phyloP scores from a whole-genome alignment of 2,888 invertebrate species.

The Apamea monoglypha region DNA sequence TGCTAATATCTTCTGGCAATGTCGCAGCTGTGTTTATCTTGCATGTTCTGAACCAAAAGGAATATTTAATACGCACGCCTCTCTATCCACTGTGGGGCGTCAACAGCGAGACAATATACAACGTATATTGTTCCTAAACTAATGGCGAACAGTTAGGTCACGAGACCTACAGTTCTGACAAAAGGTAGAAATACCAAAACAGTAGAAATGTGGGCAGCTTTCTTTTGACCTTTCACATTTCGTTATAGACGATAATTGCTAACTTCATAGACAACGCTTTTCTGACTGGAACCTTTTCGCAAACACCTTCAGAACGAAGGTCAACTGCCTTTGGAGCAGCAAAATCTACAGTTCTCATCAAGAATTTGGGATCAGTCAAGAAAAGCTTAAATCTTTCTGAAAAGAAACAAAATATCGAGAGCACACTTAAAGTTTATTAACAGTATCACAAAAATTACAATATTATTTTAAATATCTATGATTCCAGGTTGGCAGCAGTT shows the following conservation, averaged over 20 bases:
- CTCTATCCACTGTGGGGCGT: background rate
- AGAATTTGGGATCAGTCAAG: background rate
- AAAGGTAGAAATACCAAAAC: slow-evolving; percentile 40
- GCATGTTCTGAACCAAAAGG: slow-evolving; percentile 13
- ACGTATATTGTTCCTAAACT: background rate
- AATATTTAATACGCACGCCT: background rate
- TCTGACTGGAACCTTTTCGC: background rate
- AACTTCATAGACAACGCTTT: slow-evolving; percentile 30
- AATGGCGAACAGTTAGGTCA: background rate
- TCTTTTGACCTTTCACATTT: slow-evolving; percentile 31
- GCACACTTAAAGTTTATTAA: slow-evolving; percentile 66
- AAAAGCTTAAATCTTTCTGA: background rate
- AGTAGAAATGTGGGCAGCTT: slow-evolving; percentile 19
- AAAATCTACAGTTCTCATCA: background rate
- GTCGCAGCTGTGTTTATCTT: background rate
- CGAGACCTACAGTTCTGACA: background rate
- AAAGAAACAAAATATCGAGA: slow-evolving; percentile 36
- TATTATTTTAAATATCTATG: slow-evolving; percentile 60
- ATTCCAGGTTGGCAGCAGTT: slow-evolving; percentile 61
- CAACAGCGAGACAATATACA: background rate
- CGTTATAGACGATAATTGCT: slow-evolving; percentile 16
- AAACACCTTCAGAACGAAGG: background rate
- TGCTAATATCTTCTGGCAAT: slow-evolving; percentile 31
- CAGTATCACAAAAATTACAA: slow-evolving; percentile 74
- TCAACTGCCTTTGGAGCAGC: background rate